A percentile compares a stretch with the other conserved stretches of the same genome.
These are phyloP conservation scores for Daboia siamensis DNA, from an alignment of 2,113 vertebrate genomes.

Conservation along the genomic window DNA sequence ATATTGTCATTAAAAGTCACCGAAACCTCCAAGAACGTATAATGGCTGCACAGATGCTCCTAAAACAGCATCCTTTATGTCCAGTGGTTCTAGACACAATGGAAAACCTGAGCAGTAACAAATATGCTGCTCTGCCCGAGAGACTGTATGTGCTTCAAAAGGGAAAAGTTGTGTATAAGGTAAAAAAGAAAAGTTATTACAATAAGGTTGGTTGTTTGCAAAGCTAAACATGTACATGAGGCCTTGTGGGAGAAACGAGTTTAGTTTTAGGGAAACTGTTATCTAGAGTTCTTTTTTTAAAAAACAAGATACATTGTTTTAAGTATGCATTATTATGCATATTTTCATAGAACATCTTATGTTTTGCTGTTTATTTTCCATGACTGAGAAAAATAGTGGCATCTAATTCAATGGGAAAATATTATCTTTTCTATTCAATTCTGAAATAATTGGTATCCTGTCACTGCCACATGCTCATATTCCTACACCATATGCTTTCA, in stretches of 20 bases:
- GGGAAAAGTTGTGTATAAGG: conserved; percentile 86
- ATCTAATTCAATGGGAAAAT: not conserved
- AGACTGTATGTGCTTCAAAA: conserved; percentile 83
- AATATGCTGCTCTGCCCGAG: conserved; percentile 85
- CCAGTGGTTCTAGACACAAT: conserved; percentile 89
- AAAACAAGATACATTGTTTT: not conserved
- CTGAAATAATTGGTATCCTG: not conserved
- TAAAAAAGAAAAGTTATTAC: conserved; percentile 47
- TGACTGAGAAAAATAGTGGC: not conserved
- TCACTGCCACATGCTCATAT: not conserved
- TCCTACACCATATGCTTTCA: not conserved
- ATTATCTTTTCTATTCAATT: not conserved
- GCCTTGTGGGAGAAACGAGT: not conserved
- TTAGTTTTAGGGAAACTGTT: not conserved
- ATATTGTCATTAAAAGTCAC: conserved; percentile 82
- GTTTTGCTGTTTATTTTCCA: not conserved
- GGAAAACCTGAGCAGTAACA: conserved; percentile 72
- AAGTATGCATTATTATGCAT: not conserved
- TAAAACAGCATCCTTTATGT: conserved; percentile 77
- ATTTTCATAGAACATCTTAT: not conserved
- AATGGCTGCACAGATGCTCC: conserved; percentile 74
- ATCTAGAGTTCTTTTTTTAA: not conserved
- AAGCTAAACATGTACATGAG: not conserved
- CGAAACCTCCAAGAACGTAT: conserved; percentile 80
- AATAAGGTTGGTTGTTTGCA: not conserved